Base-by-base conservation (phyloP, 2,888 invertebrate species). In the Drosophila cognata region DNA sequence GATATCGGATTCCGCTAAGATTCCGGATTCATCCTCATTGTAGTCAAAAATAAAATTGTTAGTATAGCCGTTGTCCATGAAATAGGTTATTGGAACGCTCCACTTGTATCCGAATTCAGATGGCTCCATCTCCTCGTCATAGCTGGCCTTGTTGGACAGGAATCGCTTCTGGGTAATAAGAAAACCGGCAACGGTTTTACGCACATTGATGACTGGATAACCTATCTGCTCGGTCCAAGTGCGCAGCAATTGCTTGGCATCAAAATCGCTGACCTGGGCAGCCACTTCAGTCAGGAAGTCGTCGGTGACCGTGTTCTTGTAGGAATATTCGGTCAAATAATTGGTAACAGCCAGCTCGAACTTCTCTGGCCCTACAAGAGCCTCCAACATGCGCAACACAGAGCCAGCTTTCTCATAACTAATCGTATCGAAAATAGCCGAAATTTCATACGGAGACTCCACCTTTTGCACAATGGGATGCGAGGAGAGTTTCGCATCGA, bases 331-430 rank as follows among this genome's bases (percentile, higher is more conserved):
- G 31, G 95, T 95, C 66, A 98, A 93, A 91, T 98, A 98, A 56
- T 95, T 95, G 16, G 95, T 95, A 0, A 97, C 95, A 0, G 96
- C 97, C 33, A 93, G 92, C 68, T 95, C 95, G 92, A 98, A 98
- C n/a, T 94, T 94, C 5, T 95, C 95, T 43, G 94, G 93, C 0
- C 90, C 92, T 51, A 97, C 95, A 72, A 97, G 96, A 38, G 95
- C 94, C 92, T 98, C 97, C 86, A 98, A 92, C 98, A 98, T 98
- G 53, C 97, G 94, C 57, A 98, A 94, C 2, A 98, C 94, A 0
- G 98, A 96, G 0, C 97, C 95, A 11, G 98, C 98, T 96, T 98
- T 98, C 82, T 95, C 95, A 90, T 99, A 99, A 0, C 98, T 97
- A 71, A 99, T 98, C 0, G 95, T 93, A 92, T 98, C 98, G 91